Percentiles rank a stretch among this genome's conserved stretches.
These are phyloP conservation scores for Trachythela sp. DNA, from an alignment of 64 coral and sea anemone genomes.

Conservation along the genomic window DNA sequence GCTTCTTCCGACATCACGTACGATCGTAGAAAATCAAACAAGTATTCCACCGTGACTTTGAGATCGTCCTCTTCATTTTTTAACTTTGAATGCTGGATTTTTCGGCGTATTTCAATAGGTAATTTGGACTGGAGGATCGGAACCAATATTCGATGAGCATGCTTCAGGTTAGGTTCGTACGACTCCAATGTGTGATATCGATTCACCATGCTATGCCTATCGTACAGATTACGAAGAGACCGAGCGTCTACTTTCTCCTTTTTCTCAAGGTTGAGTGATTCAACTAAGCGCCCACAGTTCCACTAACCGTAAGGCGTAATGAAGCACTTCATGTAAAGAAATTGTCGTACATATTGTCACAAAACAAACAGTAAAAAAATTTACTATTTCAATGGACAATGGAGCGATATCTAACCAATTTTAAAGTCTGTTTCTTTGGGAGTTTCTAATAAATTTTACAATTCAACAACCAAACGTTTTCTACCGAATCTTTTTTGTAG, in stretches of 20 bases:
- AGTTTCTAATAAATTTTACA: too few relatives aligned
- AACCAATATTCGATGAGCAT: background rate
- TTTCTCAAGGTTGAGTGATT: too few relatives aligned
- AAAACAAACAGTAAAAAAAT: too few relatives aligned
- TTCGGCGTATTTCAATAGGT: background rate
- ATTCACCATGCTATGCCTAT: background rate
- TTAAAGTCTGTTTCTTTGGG: background rate
- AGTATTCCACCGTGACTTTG: background rate
- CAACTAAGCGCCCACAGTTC: too few relatives aligned
- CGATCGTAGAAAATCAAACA: too few relatives aligned
- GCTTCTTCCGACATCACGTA: too few relatives aligned
- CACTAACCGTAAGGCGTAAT: too few relatives aligned
- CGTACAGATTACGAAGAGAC: background rate
- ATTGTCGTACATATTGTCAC: too few relatives aligned
- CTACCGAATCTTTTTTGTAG: slow-evolving; percentile 18
- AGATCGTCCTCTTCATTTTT: slow-evolving; percentile 23
- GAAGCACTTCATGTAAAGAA: too few relatives aligned
- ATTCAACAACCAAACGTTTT: slow-evolving; percentile 5
- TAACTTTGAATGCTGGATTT: background rate
- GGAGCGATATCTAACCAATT: slow-evolving; percentile 25
- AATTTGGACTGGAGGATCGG: background rate
- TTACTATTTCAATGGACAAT: background rate
- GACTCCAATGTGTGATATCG: slow-evolving; percentile 1
- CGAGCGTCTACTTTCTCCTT: background rate
- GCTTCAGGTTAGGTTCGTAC: background rate